Evolutionary conservation across 2,888 invertebrate species (phyloP).

Genomic region (Scaptomyza caliginosa): DNA sequence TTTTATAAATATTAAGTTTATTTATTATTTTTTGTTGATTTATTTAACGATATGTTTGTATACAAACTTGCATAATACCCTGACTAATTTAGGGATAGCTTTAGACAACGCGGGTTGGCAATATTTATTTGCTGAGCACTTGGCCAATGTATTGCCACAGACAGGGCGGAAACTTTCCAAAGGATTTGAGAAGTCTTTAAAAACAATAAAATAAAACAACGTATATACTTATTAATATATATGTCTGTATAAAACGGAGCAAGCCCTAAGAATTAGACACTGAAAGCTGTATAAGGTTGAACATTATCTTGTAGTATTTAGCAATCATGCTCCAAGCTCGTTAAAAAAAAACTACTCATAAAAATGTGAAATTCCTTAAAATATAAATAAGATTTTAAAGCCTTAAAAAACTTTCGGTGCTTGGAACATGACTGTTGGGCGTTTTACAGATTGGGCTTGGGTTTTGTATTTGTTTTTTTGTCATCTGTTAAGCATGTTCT

Average conservation of each 20-base stretch:
- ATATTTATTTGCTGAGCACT: slow-evolving; percentile 46
- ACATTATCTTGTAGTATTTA: slow-evolving; percentile 15
- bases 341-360: neutral
- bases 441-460: slow-evolving; percentile 8
- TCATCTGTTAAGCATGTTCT: slow-evolving; percentile 29
- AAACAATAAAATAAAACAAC: slow-evolving; percentile 7
- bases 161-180: slow-evolving; percentile 12
- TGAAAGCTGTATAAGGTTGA: slow-evolving; percentile 46
- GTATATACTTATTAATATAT: too few relatives aligned
- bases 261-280: slow-evolving; percentile 47
- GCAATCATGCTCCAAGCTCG: slow-evolving; percentile 27
- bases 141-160: slow-evolving; percentile 44
- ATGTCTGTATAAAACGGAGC: slow-evolving; percentile 12
- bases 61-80: slow-evolving; percentile 77
- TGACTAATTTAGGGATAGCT: slow-evolving; percentile 62
- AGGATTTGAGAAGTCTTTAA: slow-evolving; percentile 11
- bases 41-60: slow-evolving; percentile 80
- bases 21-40: slow-evolving; percentile 59
- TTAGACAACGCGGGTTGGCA: slow-evolving; percentile 50
- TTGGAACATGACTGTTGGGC: slow-evolving; percentile 45
- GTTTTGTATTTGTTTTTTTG: neutral
- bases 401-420: neutral
- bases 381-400: slow-evolving; percentile 1
- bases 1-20: slow-evolving; percentile 35
- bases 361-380: neutral